A percentile compares a stretch with the other conserved stretches of the same genome.
phyloP scores from a whole-genome alignment of 2,113 vertebrate genomes.

The Kobus ellipsiprymnus region DNA sequence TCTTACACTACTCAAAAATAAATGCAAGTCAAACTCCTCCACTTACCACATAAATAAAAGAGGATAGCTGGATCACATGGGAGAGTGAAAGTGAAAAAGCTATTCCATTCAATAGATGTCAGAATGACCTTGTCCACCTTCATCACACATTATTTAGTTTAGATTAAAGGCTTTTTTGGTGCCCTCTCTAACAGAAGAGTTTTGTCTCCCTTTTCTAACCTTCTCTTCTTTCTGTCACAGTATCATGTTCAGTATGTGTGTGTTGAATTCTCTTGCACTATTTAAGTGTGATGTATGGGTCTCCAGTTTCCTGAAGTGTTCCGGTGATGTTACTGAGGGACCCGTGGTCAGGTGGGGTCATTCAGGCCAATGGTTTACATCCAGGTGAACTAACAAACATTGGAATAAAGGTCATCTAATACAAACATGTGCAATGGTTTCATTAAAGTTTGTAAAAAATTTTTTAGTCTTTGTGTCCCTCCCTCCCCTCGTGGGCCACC shows the following conservation, averaged over 20 bases:
- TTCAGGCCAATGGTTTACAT: background rate
- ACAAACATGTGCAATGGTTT: background rate
- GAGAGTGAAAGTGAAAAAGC: conserved; percentile 28
- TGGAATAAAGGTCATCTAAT: background rate
- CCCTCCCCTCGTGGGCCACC: background rate
- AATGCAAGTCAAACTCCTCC: background rate
- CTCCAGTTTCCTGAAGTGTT: background rate
- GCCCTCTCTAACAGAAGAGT: background rate
- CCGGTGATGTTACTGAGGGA: background rate
- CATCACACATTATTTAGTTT: conserved; percentile 11
- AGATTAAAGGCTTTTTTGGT: background rate
- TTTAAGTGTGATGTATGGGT: conserved; percentile 6
- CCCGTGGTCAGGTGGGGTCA: background rate
- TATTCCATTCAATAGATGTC: conserved; percentile 43
- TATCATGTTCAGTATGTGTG: background rate
- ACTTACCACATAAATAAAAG: conserved; percentile 46
- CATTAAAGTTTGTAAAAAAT: conserved; percentile 33
- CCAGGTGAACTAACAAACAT: background rate
- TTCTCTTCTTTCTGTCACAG: background rate
- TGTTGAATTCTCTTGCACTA: background rate
- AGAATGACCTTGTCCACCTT: conserved; percentile 52
- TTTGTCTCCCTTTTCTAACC: background rate
- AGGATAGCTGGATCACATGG: conserved; percentile 23
- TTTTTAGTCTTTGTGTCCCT: conserved; percentile 20
- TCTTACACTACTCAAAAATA: conserved; percentile 51